These are phyloP conservation scores for Onchidella celtica DNA, from an alignment of 2,888 invertebrate genomes.

Conservation along the genomic window DNA sequence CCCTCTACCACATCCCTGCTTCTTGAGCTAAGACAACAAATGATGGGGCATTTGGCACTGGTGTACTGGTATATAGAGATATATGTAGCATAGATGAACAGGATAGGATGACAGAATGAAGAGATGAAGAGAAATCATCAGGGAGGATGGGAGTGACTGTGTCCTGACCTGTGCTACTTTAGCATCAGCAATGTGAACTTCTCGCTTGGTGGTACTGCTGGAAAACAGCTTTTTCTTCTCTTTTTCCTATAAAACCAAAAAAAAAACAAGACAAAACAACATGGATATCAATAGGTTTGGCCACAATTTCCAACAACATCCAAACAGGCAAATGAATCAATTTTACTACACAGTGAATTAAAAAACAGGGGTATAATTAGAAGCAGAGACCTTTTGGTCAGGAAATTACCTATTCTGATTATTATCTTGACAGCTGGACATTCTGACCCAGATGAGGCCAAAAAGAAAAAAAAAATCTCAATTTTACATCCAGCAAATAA, in stretches of 20 bases:
- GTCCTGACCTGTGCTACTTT: neutral
- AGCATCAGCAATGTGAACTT: slow-evolving; percentile 69
- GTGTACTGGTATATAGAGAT: too few relatives aligned
- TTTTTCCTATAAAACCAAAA: slow-evolving; percentile 68
- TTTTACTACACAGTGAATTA: neutral
- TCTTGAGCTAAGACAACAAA: too few relatives aligned
- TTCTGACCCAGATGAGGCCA: too few relatives aligned
- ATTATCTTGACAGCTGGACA: too few relatives aligned
- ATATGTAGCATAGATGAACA: neutral
- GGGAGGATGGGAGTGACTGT: slow-evolving; percentile 3
- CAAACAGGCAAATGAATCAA: neutral
- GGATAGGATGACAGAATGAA: slow-evolving; percentile 18
- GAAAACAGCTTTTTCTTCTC: slow-evolving; percentile 74
- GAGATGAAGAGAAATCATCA: slow-evolving; percentile 9
- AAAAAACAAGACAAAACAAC: neutral
- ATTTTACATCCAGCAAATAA: too few relatives aligned
- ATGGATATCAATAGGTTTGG: neutral
- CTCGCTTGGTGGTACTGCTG: slow-evolving; percentile 73
- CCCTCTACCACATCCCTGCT: too few relatives aligned
- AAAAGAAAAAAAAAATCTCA: too few relatives aligned
- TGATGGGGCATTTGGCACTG: too few relatives aligned
- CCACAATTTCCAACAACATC: neutral
- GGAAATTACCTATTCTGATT: too few relatives aligned
- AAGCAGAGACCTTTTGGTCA: too few relatives aligned
- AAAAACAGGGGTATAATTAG: too few relatives aligned